phyloP scores from a whole-genome alignment of 2,113 vertebrate genomes.

The Procapra przewalskii region DNA sequence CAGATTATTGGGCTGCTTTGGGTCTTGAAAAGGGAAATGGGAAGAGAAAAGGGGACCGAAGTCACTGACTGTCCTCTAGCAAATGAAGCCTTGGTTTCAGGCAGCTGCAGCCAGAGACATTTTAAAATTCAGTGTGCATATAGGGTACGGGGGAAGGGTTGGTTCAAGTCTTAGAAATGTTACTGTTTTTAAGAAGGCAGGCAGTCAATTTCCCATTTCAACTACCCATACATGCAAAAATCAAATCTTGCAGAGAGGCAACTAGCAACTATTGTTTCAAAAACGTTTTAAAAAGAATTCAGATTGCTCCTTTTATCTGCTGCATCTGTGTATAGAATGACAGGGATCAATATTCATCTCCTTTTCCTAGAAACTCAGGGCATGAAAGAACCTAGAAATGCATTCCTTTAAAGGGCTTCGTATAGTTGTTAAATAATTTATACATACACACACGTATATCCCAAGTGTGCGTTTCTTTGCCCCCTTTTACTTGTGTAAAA shows the following conservation, averaged over 20 bases:
- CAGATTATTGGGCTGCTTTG: background rate
- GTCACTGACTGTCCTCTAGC: background rate
- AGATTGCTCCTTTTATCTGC: background rate
- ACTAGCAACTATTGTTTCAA: background rate
- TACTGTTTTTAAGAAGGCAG: conserved; percentile 17
- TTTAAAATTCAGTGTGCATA: background rate
- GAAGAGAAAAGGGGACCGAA: background rate
- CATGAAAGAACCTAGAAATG: background rate
- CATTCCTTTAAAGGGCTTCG: background rate
- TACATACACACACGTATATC: background rate
- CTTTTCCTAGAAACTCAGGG: background rate
- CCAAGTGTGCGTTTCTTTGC: rapidly evolving
- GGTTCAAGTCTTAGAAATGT: background rate
- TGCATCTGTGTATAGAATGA: background rate
- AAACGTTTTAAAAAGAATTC: conserved; percentile 12
- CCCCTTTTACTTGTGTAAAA: background rate
- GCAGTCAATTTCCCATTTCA: conserved; percentile 26
- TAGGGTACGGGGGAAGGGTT: background rate
- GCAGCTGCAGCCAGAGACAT: background rate
- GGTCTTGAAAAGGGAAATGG: background rate
- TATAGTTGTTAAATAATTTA: conserved; percentile 26
- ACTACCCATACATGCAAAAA: background rate
- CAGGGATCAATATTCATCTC: background rate
- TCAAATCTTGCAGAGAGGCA: background rate
- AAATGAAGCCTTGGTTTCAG: background rate